phyloP scores from a whole-genome alignment of 2,113 vertebrate genomes.

The Phoenicopterus ruber region DNA sequence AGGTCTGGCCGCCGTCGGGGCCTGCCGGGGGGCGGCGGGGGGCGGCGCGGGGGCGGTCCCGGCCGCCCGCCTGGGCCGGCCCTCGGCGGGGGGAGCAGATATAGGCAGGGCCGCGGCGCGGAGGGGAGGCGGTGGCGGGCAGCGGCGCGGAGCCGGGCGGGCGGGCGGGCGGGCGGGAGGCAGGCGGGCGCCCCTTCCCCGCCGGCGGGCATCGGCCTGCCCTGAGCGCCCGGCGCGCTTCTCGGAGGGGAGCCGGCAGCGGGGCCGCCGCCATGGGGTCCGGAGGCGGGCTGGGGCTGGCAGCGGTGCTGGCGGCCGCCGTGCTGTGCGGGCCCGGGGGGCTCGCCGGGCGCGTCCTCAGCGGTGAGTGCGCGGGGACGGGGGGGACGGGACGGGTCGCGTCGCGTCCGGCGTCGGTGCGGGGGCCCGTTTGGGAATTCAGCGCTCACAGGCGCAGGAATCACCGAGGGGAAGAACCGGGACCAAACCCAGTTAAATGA shows the following conservation, averaged over 20 bases:
- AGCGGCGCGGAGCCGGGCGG: rapidly evolving
- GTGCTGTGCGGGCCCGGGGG: constrained; percentile 53
- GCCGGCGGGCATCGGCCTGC: neutral
- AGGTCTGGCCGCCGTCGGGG: neutral
- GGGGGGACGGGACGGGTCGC: too few species aligned
- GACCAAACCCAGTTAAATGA: rapidly evolving
- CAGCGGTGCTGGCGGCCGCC: constrained; percentile 24
- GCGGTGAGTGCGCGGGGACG: constrained; percentile 62
- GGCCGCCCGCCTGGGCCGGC: neutral
- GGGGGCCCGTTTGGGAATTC: neutral
- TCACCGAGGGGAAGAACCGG: rapidly evolving
- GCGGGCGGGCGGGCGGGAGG: too few species aligned
- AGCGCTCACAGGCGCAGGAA: neutral
- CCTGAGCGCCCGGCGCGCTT: neutral
- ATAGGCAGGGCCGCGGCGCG: neutral
- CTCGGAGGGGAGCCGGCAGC: neutral
- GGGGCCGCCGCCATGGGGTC: neutral
- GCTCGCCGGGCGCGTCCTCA: constrained; percentile 67
- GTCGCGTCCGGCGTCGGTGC: neutral
- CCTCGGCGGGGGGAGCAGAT: neutral
- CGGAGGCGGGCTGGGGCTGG: neutral
- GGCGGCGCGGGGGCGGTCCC: neutral
- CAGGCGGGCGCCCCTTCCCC: rapidly evolving
- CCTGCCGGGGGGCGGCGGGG: neutral
- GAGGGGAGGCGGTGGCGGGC: neutral